Base-by-base conservation (phyloP, 1,140 invertebrate species). In the Diachasma alloeum region DNA sequence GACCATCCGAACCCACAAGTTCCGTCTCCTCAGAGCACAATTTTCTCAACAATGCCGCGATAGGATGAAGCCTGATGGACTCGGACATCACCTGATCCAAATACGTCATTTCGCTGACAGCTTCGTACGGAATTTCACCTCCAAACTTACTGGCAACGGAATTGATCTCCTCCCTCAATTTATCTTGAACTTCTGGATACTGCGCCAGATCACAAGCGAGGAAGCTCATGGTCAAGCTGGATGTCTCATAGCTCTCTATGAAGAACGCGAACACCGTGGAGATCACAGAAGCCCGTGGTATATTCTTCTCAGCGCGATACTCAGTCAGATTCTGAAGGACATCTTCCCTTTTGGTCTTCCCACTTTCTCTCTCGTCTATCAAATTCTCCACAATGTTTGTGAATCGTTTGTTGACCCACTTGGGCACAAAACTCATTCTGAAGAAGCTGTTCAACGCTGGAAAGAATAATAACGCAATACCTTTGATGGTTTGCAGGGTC, bases 221-320 rank as follows among this genome's bases (percentile, higher is more conserved):
- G 36, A 92, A 93, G 24, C 91, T 90, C 67, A 95, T 88, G 0
- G 91, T 87, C 0, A 91, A 92, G 0, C 93, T 92, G 0, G 93
- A 93, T 0, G 94, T 94, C 75, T 95, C 94, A 77, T 93, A 95
- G 4, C 94, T 94, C 0, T 93, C 94, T 9, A 93, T 84, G 74
- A 94, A 90, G 80, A 94, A 94, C 0, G 92, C 81, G 79, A 93
- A 88, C 0, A 91, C 89, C 73, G 94, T 93, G 1, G 91, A 90
- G 0, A 91, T 88, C 4, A 93, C 77, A 15, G 88, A 78, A 0
- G 84, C 80, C 6, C n/a, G 26, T 4, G 66, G 8, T 10, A 68
- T 0, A 39, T 79, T 48, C 81, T 85, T 31, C 5, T 26, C 5
- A n/a, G 78, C 78, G 3, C 78, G 67, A 0, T 70, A 67, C 1